phyloP scores from a whole-genome alignment of 2,113 vertebrate species.

The Hystrix cristata region DNA sequence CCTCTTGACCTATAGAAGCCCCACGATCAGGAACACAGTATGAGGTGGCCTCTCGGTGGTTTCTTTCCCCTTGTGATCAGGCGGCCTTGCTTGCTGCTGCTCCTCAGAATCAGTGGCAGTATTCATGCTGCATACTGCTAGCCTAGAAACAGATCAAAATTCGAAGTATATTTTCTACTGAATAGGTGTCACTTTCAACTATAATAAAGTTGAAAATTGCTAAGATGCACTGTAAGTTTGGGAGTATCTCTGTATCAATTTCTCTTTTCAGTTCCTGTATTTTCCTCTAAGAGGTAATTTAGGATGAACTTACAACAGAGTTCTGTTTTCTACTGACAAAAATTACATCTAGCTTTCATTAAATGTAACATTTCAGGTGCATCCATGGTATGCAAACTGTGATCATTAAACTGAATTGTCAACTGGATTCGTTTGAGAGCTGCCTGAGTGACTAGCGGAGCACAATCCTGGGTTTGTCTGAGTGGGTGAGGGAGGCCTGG shows the following conservation, averaged over 20 bases:
- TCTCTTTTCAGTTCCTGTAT: not conserved
- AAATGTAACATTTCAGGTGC: not conserved
- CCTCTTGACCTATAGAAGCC: not conserved
- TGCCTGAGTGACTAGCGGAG: not conserved
- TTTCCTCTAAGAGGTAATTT: not conserved
- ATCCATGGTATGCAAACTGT: not conserved
- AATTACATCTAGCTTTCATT: not conserved
- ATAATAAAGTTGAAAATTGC: not conserved
- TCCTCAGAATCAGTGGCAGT: accelerated
- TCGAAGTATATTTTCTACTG: not conserved
- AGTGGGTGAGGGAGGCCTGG: not conserved
- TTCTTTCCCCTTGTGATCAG: not conserved
- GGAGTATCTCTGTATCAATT: not conserved
- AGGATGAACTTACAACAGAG: not conserved
- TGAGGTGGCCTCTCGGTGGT: accelerated
- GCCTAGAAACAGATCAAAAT: not conserved
- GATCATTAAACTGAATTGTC: not conserved
- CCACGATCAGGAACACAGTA: not conserved
- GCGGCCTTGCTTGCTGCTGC: not conserved
- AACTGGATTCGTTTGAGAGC: not conserved
- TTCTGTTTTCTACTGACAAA: not conserved
- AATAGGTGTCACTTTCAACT: not conserved
- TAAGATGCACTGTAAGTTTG: not conserved
- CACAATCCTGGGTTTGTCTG: not conserved
- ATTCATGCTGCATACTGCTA: no score